Evolutionary conservation across 2,113 vertebrate genomes (phyloP).

Genomic region (Cyanoderma ruficeps): DNA sequence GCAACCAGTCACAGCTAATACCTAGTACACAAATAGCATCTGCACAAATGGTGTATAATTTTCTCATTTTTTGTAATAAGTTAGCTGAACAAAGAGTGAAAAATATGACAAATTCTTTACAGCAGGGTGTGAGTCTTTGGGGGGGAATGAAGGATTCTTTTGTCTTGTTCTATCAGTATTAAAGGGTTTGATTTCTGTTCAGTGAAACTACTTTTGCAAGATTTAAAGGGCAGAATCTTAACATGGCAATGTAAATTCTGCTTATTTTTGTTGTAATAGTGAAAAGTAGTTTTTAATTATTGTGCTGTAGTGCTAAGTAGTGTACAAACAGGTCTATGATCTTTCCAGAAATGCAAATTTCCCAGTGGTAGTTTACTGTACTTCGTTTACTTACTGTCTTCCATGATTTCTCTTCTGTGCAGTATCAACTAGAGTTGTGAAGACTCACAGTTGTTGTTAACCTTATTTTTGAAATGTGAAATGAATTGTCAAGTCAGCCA

Average conservation of each 20-base stretch:
- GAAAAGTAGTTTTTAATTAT: constrained; percentile 7
- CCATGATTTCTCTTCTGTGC: background rate
- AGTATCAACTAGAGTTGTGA: background rate
- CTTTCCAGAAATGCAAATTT: background rate
- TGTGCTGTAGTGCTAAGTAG: background rate
- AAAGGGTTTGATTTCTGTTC: background rate
- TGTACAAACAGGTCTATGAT: background rate
- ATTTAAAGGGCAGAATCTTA: background rate
- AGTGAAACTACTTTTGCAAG: background rate
- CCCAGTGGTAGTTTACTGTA: background rate
- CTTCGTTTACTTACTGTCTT: background rate
- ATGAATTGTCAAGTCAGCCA: background rate
- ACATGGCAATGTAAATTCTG: background rate
- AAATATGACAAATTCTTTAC: background rate
- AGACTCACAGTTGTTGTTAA: background rate
- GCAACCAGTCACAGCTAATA: background rate
- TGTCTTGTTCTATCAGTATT: background rate
- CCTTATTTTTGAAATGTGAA: background rate
- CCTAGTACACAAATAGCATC: background rate
- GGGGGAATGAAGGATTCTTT: background rate
- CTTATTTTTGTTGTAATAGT: background rate
- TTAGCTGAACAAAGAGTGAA: background rate
- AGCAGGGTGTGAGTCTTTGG: background rate
- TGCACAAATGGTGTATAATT: background rate
- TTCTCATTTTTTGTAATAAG: background rate